A percentile compares a stretch with the other conserved stretches of the same genome.
Evolutionary conservation across 1,140 invertebrate genomes (phyloP).

Genomic region (Episyrphus balteatus): DNA sequence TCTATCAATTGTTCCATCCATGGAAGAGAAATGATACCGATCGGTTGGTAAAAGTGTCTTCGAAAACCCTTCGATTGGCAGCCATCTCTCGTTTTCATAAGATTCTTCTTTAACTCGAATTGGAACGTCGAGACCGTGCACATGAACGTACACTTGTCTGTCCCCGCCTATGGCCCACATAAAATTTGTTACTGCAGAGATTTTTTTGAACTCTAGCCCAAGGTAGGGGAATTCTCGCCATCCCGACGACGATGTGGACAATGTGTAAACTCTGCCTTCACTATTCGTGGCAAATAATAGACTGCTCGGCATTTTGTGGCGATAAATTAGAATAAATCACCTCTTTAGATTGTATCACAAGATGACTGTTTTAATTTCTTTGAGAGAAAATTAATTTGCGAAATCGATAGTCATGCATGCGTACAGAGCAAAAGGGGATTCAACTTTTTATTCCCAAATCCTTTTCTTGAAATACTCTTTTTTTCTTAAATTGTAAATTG

Average conservation of each 20-base stretch:
- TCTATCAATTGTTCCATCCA: constrained; percentile 66
- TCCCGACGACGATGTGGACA: constrained; percentile 63
- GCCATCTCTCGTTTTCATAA: constrained; percentile 89
- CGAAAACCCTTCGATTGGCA: constrained; percentile 79
- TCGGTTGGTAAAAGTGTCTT: constrained; percentile 73
- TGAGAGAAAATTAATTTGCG: not conserved
- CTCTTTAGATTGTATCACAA: not conserved
- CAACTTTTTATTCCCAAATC: too few species aligned
- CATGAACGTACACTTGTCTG: constrained; percentile 81
- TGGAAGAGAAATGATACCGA: constrained; percentile 70
- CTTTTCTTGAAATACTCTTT: too few species aligned
- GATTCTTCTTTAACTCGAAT: constrained; percentile 81
- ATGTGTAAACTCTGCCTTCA: constrained; percentile 72
- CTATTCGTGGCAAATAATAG: constrained; percentile 76
- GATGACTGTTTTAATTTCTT: not conserved
- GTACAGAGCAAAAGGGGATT: too few species aligned
- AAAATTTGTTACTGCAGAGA: constrained; percentile 70
- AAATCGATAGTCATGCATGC: too few species aligned
- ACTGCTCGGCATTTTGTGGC: constrained; percentile 51
- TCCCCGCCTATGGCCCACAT: constrained; percentile 88
- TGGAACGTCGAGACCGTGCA: constrained; percentile 77
- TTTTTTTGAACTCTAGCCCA: constrained; percentile 75
- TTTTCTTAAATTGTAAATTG: too few species aligned
- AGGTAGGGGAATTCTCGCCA: constrained; percentile 77
- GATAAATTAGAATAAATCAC: not conserved